Evolutionary conservation across 2,113 vertebrate genomes (phyloP).

Genomic region (Brachyhypopomus occidentalis): DNA sequence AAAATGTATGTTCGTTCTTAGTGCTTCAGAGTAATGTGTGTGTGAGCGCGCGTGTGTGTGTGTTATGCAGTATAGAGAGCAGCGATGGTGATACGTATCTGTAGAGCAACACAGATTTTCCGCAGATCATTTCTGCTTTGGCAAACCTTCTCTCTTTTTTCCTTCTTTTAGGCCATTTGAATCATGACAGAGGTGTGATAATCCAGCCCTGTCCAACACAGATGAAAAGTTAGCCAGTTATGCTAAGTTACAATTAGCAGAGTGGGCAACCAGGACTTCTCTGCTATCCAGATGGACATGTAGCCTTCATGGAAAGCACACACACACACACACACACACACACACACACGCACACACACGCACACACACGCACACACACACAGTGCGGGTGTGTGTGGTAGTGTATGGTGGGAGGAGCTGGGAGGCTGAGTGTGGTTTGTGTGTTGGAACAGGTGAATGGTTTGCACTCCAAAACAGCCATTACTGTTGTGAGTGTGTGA

Average conservation of each 20-base stretch:
- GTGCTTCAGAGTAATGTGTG: too few relatives aligned
- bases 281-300: constrained; percentile 79
- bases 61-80: too few relatives aligned
- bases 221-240: constrained; percentile 73
- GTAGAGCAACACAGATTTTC: too few relatives aligned
- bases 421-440: constrained; percentile 76
- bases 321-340: constrained; percentile 25
- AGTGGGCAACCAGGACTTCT: constrained; percentile 70
- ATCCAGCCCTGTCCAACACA: constrained; percentile 66
- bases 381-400: constrained; percentile 54
- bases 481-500: constrained; percentile 81
- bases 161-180: constrained; percentile 46
- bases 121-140: background rate
- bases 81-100: too few relatives aligned
- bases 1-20: background rate
- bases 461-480: constrained; percentile 85
- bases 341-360: constrained; percentile 31
- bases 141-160: background rate
- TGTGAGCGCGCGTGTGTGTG: too few relatives aligned
- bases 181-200: constrained; percentile 61
- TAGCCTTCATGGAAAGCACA: constrained; percentile 63
- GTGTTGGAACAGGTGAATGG: constrained; percentile 85
- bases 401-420: constrained; percentile 68
- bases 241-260: constrained; percentile 78
- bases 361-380: constrained; percentile 53